Evolutionary conservation across 2,888 invertebrate genomes (phyloP).

Genomic region (Lasioglossum leucozonium): DNA sequence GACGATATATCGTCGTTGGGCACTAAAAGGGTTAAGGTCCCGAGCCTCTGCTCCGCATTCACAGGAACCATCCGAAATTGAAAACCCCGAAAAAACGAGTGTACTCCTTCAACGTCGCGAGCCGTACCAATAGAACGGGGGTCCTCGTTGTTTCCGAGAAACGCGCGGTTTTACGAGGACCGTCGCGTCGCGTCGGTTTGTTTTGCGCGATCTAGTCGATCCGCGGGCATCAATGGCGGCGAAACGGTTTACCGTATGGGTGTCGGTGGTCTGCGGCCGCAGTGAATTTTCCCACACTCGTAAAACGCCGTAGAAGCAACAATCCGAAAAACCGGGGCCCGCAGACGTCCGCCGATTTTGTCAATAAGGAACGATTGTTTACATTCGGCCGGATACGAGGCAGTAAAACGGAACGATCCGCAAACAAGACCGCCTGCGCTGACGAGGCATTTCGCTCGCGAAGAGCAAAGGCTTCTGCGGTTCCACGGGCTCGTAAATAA

Average conservation of each 20-base stretch:
- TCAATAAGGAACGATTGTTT: slow-evolving; percentile 67
- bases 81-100: too few species aligned
- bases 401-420: slow-evolving; percentile 63
- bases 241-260: slow-evolving; percentile 25
- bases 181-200: slow-evolving; percentile 30
- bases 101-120: too few species aligned
- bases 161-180: slow-evolving; percentile 33
- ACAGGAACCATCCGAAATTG: too few species aligned
- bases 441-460: slow-evolving; percentile 30
- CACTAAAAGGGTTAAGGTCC: too few species aligned
- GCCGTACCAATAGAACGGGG: neutral
- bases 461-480: slow-evolving; percentile 59
- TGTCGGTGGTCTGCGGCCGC: slow-evolving; percentile 34
- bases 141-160: slow-evolving; percentile 52
- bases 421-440: slow-evolving; percentile 61
- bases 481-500: slow-evolving; percentile 22
- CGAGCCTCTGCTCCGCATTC: too few species aligned
- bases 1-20: too few species aligned
- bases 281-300: slow-evolving; percentile 67
- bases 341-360: slow-evolving; percentile 63
- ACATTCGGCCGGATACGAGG: slow-evolving; percentile 61
- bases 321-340: slow-evolving; percentile 39
- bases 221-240: neutral
- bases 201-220: slow-evolving; percentile 46
- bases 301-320: slow-evolving; percentile 66